A percentile compares a stretch with the other conserved stretches of the same genome.
These are phyloP conservation scores for Podilymbus podiceps DNA, from an alignment of 2,113 vertebrate species.

Conservation along the genomic window DNA sequence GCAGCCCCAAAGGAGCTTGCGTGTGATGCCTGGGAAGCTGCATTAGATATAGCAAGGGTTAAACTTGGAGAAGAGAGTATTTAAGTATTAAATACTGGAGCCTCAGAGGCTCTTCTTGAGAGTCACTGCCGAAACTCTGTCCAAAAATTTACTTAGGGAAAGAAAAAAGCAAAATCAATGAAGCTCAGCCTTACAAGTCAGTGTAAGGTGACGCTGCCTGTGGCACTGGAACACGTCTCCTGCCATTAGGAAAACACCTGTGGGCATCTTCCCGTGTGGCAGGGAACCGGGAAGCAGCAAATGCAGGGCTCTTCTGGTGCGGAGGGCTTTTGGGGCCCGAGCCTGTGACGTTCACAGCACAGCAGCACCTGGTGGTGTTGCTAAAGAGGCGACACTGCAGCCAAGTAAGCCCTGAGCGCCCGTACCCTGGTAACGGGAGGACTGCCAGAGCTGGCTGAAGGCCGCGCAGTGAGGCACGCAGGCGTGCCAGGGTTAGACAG, in stretches of 20 bases:
- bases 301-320: neutral
- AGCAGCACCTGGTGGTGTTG: neutral
- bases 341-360: neutral
- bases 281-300: neutral
- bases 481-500: neutral
- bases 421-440: fast-evolving
- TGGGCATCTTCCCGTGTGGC: neutral
- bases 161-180: neutral
- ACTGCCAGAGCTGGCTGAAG: neutral
- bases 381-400: neutral
- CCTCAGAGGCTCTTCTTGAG: neutral
- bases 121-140: neutral
- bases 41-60: neutral
- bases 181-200: neutral
- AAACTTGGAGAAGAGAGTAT: neutral
- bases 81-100: fast-evolving
- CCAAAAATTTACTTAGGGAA: neutral
- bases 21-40: neutral
- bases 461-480: neutral
- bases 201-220: neutral
- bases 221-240: neutral
- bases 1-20: neutral
- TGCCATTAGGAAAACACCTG: neutral
- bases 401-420: neutral
- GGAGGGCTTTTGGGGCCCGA: fast-evolving